Conservation (phyloP, 2,797 vertebrate genomes). For the Cottoperca gobio region DNA sequence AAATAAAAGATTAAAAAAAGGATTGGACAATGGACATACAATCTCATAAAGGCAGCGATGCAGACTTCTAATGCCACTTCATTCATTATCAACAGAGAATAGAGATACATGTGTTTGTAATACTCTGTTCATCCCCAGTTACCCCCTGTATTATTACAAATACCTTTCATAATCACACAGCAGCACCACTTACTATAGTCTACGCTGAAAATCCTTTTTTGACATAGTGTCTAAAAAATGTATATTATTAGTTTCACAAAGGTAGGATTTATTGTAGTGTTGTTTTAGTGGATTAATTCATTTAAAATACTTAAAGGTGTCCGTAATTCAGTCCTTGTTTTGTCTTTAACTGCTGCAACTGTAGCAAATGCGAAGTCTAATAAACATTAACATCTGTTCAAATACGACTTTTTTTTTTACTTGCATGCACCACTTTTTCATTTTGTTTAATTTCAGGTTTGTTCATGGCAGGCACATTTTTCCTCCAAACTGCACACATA, state of each 20-base stretch:
- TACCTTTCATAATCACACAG: constrained; percentile 1
- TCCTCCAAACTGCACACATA: not conserved
- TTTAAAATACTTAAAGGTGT: not conserved
- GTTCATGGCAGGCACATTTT: not conserved
- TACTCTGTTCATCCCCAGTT: not conserved
- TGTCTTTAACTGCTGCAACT: not conserved
- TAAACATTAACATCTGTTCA: not conserved
- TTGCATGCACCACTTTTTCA: not conserved
- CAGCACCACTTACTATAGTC: not conserved
- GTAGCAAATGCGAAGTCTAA: not conserved
- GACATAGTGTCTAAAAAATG: not conserved
- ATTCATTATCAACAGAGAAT: not conserved
- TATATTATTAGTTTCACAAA: not conserved
- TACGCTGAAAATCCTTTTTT: not conserved
- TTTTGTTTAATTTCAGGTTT: not conserved
- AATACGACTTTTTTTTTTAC: not conserved
- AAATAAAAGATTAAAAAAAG: not conserved
- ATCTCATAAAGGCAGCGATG: not conserved
- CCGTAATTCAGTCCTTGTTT: not conserved
- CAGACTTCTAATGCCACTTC: not conserved
- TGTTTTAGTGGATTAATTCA: not conserved
- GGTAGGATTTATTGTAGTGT: not conserved
- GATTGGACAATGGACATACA: too few relatives aligned
- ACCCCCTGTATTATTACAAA: not conserved
- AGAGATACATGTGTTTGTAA: not conserved